Evolutionary conservation across 2,113 vertebrate species (phyloP).

Genomic region (Muntiacus muntjak): DNA sequence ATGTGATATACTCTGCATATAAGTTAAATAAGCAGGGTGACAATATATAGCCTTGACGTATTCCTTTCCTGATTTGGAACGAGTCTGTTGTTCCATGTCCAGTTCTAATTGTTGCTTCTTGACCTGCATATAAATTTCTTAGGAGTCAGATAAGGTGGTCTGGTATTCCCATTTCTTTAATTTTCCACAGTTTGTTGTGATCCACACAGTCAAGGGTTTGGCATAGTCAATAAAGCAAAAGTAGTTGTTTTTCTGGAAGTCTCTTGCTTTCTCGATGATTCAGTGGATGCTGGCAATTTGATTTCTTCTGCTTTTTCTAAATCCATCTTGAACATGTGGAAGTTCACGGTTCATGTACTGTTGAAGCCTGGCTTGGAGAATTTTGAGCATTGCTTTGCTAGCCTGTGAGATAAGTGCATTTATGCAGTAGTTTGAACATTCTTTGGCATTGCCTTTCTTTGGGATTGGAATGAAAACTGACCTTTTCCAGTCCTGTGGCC

Average conservation of each 20-base stretch:
- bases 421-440: background rate
- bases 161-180: background rate
- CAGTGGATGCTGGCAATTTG: background rate
- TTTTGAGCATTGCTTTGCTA: background rate
- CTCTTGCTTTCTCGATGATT: background rate
- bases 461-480: background rate
- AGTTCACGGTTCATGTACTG: background rate
- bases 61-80: background rate
- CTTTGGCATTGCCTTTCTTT: background rate
- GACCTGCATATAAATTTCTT: background rate
- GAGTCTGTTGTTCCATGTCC: background rate
- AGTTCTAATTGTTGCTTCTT: background rate
- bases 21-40: background rate
- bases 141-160: background rate
- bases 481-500: background rate
- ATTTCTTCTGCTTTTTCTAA: background rate
- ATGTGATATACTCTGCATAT: background rate
- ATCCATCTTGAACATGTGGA: background rate
- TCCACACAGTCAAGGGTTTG: background rate
- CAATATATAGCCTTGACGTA: background rate
- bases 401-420: background rate
- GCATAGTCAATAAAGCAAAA: background rate
- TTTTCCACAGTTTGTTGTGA: background rate
- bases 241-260: background rate
- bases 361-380: background rate